Evolutionary conservation across 1,140 invertebrate genomes (phyloP).

Genomic region (Varroa destructor): DNA sequence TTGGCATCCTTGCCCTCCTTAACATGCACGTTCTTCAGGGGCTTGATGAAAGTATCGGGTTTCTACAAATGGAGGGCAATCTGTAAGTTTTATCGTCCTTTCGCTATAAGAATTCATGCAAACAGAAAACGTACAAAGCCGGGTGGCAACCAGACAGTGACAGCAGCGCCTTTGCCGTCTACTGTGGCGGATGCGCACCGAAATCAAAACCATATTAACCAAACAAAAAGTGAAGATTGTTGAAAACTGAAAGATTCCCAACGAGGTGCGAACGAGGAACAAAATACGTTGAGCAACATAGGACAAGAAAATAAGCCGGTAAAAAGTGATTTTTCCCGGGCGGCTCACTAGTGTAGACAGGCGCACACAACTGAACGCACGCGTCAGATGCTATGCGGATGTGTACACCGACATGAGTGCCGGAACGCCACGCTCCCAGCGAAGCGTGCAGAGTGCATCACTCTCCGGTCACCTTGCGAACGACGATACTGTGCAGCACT

Average conservation of each 20-base stretch:
- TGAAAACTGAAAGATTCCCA: constrained; percentile 30
- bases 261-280: constrained; percentile 24
- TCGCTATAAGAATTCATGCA: neutral
- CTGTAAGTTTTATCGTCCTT: neutral
- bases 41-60: constrained; percentile 84
- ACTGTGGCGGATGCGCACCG: constrained; percentile 13
- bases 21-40: constrained; percentile 78
- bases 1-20: constrained; percentile 96
- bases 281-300: constrained; percentile 29
- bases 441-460: neutral
- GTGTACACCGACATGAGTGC: no score
- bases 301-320: constrained; percentile 30
- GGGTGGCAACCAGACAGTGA: constrained; percentile 11
- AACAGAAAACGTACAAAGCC: constrained; percentile 30
- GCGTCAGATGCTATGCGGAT: no score
- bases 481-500: constrained; percentile 64
- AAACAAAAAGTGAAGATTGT: constrained; percentile 39
- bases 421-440: no score
- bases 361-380: no score
- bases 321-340: constrained; percentile 36
- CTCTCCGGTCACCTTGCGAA: constrained; percentile 25
- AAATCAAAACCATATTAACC: constrained; percentile 33
- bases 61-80: constrained; percentile 51
- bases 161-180: constrained; percentile 13
- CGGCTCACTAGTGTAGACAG: constrained; percentile 38